These are phyloP conservation scores for Tribolium castaneum DNA, from an alignment of 1,140 invertebrate species.

Conservation along the genomic window DNA sequence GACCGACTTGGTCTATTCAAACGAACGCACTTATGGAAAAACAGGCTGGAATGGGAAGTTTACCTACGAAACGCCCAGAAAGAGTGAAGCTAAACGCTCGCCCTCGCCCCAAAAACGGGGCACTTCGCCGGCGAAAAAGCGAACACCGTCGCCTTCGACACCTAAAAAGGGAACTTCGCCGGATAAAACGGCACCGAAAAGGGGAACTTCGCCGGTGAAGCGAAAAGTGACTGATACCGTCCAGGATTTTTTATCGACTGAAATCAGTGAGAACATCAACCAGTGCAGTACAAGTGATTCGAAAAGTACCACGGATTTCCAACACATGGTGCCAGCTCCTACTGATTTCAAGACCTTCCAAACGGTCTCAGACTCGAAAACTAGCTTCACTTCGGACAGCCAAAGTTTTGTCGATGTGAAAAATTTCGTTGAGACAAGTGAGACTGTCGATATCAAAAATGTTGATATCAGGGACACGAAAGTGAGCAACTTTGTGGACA, in stretches of 20 bases:
- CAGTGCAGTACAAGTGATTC: conserved; percentile 31
- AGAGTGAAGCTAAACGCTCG: conserved; percentile 16
- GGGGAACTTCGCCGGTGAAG: too few species aligned
- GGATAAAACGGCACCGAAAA: neutral
- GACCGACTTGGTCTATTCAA: conserved; percentile 59
- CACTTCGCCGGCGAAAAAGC: neutral
- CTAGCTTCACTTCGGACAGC: too few species aligned
- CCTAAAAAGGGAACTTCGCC: neutral
- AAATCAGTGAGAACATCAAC: conserved; percentile 50
- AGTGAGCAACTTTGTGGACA: neutral
- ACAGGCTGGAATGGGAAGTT: conserved; percentile 62
- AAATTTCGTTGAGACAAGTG: neutral
- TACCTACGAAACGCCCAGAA: conserved; percentile 52
- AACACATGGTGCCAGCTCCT: too few species aligned
- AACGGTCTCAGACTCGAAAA: too few species aligned
- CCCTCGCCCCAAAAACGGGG: neutral
- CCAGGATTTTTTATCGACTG: conserved; percentile 48
- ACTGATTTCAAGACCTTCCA: too few species aligned
- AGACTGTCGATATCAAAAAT: neutral
- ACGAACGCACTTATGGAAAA: conserved; percentile 60
- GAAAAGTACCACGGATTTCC: neutral
- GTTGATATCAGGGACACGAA: neutral
- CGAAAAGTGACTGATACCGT: neutral
- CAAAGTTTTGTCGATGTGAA: neutral
- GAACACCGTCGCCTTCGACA: neutral